A percentile compares a stretch with the other conserved stretches of the same genome.
phyloP scores from a whole-genome alignment of 2,888 invertebrate genomes.

The Griposia aprilina region DNA sequence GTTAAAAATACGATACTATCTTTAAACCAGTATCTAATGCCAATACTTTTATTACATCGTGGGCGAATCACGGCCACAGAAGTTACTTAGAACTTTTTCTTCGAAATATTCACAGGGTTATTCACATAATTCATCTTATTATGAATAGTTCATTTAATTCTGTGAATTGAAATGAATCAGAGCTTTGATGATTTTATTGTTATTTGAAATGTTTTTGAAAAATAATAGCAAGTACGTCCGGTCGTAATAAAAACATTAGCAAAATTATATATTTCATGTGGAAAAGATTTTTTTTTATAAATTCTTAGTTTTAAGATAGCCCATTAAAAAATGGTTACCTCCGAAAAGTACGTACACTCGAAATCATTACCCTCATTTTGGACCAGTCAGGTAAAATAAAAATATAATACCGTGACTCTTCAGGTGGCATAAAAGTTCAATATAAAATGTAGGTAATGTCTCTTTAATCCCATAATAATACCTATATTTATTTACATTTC shows the following conservation, averaged over 20 bases:
- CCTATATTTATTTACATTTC: not conserved
- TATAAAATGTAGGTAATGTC: not conserved
- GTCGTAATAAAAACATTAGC: not conserved
- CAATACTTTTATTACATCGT: constrained; percentile 58
- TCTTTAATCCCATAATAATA: not conserved
- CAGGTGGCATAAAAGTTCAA: not conserved
- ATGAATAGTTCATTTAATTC: constrained; percentile 38
- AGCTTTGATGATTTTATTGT: constrained; percentile 28
- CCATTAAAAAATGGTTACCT: not conserved
- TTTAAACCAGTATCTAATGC: constrained; percentile 53
- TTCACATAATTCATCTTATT: constrained; percentile 37
- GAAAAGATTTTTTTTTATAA: not conserved
- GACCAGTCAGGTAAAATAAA: not conserved
- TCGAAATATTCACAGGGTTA: constrained; percentile 29
- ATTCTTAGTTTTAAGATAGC: not conserved
- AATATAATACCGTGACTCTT: not conserved
- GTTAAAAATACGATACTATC: constrained; percentile 63
- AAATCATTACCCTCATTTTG: not conserved
- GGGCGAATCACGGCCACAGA: constrained; percentile 55
- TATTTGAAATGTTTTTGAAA: constrained; percentile 8
- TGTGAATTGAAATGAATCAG: constrained; percentile 33
- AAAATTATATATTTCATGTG: not conserved
- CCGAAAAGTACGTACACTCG: not conserved
- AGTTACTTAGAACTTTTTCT: constrained; percentile 29
- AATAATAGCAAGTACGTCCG: not conserved